phyloP scores from a whole-genome alignment of 23 tunicate species.

The Trididemnum nubilum region DNA sequence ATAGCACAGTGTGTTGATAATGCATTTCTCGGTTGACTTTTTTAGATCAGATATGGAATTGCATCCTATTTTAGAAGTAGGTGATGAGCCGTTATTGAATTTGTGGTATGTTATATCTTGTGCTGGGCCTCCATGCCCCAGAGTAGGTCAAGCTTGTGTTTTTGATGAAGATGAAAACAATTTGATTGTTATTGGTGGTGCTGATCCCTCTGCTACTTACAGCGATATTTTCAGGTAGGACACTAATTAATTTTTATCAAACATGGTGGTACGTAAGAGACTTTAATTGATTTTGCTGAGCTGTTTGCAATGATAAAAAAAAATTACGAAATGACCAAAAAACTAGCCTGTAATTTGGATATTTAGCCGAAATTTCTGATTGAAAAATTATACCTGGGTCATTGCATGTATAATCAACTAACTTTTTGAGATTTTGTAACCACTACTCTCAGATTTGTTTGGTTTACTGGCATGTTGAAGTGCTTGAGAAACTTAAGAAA shows the following conservation, averaged over 20 bases:
- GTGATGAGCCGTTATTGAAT: constrained; percentile 42
- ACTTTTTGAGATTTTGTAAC: too few relatives aligned
- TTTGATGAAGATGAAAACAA: constrained; percentile 1
- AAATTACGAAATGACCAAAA: too few relatives aligned
- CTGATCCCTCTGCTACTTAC: constrained; percentile 72
- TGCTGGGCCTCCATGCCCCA: constrained; percentile 42
- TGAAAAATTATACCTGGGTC: too few relatives aligned
- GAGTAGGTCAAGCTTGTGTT: constrained; percentile 86
- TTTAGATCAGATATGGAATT: constrained; percentile 57
- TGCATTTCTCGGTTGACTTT: background rate
- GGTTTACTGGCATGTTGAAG: too few relatives aligned
- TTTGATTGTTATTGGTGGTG: constrained; percentile 64
- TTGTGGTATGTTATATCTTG: constrained; percentile 90
- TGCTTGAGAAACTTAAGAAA: too few relatives aligned
- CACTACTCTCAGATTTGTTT: too few relatives aligned
- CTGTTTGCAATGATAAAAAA: too few relatives aligned
- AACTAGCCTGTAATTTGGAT: too few relatives aligned
- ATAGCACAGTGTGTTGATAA: too few relatives aligned
- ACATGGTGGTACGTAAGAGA: constrained; percentile 20
- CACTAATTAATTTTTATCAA: constrained; percentile 12
- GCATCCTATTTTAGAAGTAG: constrained; percentile 84
- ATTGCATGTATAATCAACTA: too few relatives aligned
- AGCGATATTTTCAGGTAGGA: constrained; percentile 69
- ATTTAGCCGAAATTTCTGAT: too few relatives aligned
- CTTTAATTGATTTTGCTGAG: constrained; percentile 15